Percentiles rank a stretch among this genome's conserved stretches.
These are phyloP conservation scores for Lissocephala sabroskyi DNA, from an alignment of 2,888 invertebrate species.

Conservation along the genomic window DNA sequence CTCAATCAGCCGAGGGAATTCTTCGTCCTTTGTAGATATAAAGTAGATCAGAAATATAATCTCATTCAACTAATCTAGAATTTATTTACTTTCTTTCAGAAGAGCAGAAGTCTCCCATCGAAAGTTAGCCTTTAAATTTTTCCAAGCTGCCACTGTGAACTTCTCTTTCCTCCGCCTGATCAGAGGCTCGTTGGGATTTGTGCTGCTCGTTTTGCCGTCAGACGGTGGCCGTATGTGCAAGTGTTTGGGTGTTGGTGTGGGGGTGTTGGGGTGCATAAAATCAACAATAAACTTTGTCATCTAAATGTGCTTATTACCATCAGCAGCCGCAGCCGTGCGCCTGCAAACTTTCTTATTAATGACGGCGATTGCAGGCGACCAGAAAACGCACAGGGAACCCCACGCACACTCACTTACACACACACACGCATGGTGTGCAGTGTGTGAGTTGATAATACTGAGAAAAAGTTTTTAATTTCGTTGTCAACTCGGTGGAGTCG, in stretches of 20 bases:
- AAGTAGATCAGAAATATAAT: no score
- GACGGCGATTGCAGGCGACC: conserved; percentile 55
- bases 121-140: no score
- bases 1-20: no score
- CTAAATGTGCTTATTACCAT: conserved; percentile 64
- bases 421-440: conserved; percentile 8
- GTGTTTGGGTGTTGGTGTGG: background rate
- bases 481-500: conserved; percentile 21
- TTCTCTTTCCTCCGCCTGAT: no score
- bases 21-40: no score
- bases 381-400: background rate
- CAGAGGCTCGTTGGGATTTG: no score
- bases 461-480: conserved; percentile 31
- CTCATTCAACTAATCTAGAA: no score
- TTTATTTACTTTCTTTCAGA: no score
- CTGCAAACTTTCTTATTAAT: conserved; percentile 61
- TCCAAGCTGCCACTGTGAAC: no score
- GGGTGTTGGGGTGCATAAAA: conserved; percentile 35
- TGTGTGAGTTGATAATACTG: conserved; percentile 29
- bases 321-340: conserved; percentile 20
- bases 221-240: no score
- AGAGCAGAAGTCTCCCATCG: no score
- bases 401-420: conserved; percentile 8
- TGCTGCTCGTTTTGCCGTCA: no score
- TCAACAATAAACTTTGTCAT: conserved; percentile 66